Evolutionary conservation across 2,113 vertebrate genomes (phyloP).

Genomic region (Aspiorhynchus laticeps): DNA sequence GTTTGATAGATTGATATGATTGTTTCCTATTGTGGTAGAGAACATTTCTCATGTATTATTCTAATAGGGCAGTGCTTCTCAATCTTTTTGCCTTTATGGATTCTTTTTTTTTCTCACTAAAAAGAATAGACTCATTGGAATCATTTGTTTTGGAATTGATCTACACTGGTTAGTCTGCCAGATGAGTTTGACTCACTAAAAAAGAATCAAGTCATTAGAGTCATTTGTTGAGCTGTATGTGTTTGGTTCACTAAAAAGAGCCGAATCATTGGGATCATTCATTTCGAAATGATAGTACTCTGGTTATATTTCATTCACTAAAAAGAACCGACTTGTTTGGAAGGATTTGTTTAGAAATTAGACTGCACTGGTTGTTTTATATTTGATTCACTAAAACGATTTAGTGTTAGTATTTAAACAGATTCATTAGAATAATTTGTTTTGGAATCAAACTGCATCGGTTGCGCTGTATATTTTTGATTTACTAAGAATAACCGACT

Average conservation of each 20-base stretch:
- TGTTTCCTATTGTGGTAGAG: not conserved
- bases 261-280: not conserved
- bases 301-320: not conserved
- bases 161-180: not conserved
- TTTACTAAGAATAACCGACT: not conserved
- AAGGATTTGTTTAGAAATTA: not conserved
- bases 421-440: too few relatives aligned
- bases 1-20: slow-evolving; percentile 12
- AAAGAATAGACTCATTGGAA: not conserved
- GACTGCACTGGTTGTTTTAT: too few relatives aligned
- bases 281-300: too few relatives aligned
- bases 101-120: not conserved
- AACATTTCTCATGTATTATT: slow-evolving; percentile 1
- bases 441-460: too few relatives aligned
- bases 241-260: not conserved
- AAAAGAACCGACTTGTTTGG: not conserved
- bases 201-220: not conserved
- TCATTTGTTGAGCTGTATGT: not conserved
- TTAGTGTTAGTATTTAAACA: too few relatives aligned
- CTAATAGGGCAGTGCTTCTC: not conserved
- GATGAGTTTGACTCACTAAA: not conserved
- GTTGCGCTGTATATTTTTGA: too few relatives aligned
- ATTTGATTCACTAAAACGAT: too few relatives aligned
- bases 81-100: not conserved
- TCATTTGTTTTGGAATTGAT: not conserved